Evolutionary conservation across 2,797 vertebrate genomes (phyloP), one percentile per base, ranked within the genome.

Genomic region (Alfaro cultratus): DNA sequence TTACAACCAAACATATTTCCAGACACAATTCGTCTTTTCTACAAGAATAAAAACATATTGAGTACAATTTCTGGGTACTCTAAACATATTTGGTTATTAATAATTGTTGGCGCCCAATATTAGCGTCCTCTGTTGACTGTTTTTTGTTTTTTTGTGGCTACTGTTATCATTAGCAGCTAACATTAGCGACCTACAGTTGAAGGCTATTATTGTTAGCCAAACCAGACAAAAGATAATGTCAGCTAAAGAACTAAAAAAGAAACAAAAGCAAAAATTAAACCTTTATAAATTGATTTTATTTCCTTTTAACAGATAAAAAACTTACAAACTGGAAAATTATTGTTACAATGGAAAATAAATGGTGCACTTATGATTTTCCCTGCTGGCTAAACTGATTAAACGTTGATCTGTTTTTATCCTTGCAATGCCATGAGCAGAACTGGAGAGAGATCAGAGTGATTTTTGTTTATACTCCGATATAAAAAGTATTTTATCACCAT

Each of bases 371-470:
- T 68, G 21, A 68, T n/a, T 41, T 70, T 70, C 67, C 4, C 67
- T 7, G 15, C 39, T 70, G 67, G 15, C 3, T 49, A 70, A 72
- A 67, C 43, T 49, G 71, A 10, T 77, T 47, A 13, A 26, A 46
- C 39, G 6, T 39, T 47, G 12, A 53, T 26, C 1, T 67, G 31
- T 13, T 79, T 47, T 80, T 55, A 72, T 75, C 39, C 21, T 43
- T 70, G 23, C 39, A 70, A n/a, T 7, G 67, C 39, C 34, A 0
- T 8, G 34, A 49, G 29, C 51, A 74, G 34, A 74, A 53, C 23
- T 47, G 21, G 16, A 36, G 31, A 53, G 41, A 70, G 46, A 51
- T 84, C 68, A 49, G 70, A 84, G 80, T 83, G 3, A 23, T 67
- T 36, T 39, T n/a, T 70, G 67, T 70, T 70, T 70, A 70, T 70